These are phyloP conservation scores for Linnaemya tessellans DNA, from an alignment of 2,888 invertebrate species.

Conservation along the genomic window DNA sequence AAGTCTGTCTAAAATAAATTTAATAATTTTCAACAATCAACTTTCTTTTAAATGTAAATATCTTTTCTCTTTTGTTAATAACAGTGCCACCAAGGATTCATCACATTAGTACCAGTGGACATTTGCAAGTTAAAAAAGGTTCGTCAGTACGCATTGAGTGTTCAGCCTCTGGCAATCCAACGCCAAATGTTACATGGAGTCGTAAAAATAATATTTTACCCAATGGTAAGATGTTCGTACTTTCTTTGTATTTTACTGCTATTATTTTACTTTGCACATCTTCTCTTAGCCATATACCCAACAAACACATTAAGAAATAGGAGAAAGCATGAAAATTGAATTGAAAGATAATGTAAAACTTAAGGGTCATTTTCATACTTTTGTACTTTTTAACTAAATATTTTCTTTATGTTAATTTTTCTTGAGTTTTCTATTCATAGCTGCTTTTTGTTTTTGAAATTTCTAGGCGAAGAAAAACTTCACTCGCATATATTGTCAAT, in stretches of 20 bases:
- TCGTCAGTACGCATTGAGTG: slow-evolving; percentile 91
- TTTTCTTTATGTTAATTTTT: slow-evolving; percentile 70
- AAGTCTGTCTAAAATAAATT: slow-evolving; percentile 1
- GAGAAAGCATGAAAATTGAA: not conserved
- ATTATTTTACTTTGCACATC: not conserved
- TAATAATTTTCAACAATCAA: slow-evolving; percentile 5
- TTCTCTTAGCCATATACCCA: not conserved
- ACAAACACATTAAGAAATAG: not conserved
- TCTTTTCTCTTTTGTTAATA: slow-evolving; percentile 46
- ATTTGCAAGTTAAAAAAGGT: slow-evolving; percentile 88
- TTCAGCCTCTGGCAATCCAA: slow-evolving; percentile 90
- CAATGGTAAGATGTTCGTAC: slow-evolving; percentile 81
- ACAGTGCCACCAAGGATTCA: slow-evolving; percentile 87
- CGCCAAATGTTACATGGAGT: slow-evolving; percentile 91
- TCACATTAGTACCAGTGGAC: slow-evolving; percentile 86
- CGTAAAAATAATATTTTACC: slow-evolving; percentile 84
- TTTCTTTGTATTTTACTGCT: slow-evolving; percentile 18
- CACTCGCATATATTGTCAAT: slow-evolving; percentile 86
- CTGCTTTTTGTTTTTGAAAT: slow-evolving; percentile 15
- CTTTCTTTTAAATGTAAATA: not conserved
- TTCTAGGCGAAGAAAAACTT: slow-evolving; percentile 86
- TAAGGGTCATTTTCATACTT: slow-evolving; percentile 64
- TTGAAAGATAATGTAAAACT: slow-evolving; percentile 45
- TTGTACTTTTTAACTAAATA: slow-evolving; percentile 61
- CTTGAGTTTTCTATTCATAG: slow-evolving; percentile 16